phyloP scores from a whole-genome alignment of 2,113 vertebrate genomes.

The Lynx canadensis region DNA sequence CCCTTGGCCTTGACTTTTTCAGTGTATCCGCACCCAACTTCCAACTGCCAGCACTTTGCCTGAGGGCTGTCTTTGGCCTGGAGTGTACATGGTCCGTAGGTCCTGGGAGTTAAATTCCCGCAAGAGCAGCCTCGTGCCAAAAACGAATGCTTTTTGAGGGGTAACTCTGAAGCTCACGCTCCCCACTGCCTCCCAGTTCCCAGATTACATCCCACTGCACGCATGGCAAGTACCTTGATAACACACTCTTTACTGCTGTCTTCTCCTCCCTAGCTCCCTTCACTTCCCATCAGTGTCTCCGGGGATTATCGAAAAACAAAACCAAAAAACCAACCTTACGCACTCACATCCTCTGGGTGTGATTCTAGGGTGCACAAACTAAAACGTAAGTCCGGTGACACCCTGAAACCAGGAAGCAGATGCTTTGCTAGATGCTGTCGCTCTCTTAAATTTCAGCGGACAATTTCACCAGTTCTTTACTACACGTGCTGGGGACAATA shows the following conservation, averaged over 20 bases:
- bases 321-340: background rate
- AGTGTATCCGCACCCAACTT: background rate
- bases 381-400: accelerated
- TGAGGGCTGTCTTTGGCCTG: background rate
- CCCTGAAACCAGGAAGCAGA: too few species aligned
- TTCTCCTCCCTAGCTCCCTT: background rate
- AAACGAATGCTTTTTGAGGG: background rate
- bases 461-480: background rate
- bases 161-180: accelerated
- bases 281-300: background rate
- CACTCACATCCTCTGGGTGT: background rate
- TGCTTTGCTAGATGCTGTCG: background rate
- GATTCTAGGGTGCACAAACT: background rate
- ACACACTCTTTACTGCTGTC: background rate
- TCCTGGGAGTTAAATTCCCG: background rate
- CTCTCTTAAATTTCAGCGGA: background rate
- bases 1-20: background rate
- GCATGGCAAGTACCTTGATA: background rate
- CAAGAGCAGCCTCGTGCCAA: background rate
- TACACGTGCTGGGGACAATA: background rate
- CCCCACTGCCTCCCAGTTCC: background rate
- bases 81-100: too few species aligned
- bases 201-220: background rate
- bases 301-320: background rate
- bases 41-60: background rate